A percentile compares a stretch with the other conserved stretches of the same genome.
Evolutionary conservation across 2,113 vertebrate genomes (phyloP).

Genomic region (Apaloderma vittatum): DNA sequence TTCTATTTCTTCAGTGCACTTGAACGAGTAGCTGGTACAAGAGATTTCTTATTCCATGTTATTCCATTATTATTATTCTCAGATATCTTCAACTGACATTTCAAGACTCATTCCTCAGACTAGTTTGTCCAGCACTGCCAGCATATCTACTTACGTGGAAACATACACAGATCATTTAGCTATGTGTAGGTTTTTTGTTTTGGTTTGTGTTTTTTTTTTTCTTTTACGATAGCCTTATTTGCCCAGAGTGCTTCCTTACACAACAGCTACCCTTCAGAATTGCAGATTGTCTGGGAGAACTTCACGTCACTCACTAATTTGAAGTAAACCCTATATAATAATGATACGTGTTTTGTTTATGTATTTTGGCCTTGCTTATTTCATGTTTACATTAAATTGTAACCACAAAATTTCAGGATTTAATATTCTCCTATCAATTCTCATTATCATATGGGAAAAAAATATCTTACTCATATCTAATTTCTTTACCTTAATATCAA

Average conservation of each 20-base stretch:
- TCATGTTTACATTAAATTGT: background rate
- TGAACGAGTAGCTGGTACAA: background rate
- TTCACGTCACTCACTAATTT: background rate
- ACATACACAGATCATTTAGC: background rate
- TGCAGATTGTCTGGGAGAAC: background rate
- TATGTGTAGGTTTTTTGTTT: background rate
- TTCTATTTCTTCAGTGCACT: background rate
- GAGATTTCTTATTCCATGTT: background rate
- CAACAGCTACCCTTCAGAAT: background rate
- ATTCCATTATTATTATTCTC: background rate
- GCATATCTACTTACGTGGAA: background rate
- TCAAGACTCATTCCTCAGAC: background rate
- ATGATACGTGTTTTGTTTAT: background rate
- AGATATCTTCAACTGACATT: background rate
- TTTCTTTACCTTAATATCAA: background rate
- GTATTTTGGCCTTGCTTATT: background rate
- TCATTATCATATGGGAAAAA: background rate
- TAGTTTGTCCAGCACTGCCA: accelerated
- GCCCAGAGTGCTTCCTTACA: background rate
- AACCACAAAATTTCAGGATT: background rate
- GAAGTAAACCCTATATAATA: background rate
- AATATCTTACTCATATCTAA: accelerated
- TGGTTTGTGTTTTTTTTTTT: background rate
- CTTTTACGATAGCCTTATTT: background rate
- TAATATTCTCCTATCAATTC: background rate